A percentile compares a stretch with the other conserved stretches of the same genome.
phyloP scores from a whole-genome alignment of 2,888 invertebrate genomes.

The Nemotelus pantherinus region DNA sequence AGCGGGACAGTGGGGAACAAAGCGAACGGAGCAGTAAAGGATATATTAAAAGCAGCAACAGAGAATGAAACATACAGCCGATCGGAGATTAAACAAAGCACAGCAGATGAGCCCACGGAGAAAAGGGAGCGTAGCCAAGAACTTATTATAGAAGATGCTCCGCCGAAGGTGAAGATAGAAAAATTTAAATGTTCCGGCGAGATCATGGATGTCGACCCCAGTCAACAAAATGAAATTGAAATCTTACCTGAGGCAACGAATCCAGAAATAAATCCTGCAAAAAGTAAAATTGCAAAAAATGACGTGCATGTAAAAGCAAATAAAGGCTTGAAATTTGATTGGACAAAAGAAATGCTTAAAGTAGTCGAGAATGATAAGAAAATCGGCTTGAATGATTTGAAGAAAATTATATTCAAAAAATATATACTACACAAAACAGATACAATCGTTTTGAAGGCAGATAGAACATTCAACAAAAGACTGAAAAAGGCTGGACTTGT shows the following conservation, averaged over 20 bases:
- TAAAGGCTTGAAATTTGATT: constrained; percentile 44
- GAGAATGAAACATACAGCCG: constrained; percentile 47
- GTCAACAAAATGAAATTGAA: neutral
- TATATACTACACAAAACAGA: constrained; percentile 67
- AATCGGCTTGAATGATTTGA: constrained; percentile 76
- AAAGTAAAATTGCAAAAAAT: too few relatives aligned
- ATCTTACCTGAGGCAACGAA: neutral
- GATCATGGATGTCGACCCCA: neutral
- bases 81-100: neutral
- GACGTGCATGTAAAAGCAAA: constrained; percentile 62
- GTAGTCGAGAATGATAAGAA: constrained; percentile 66
- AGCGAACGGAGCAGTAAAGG: neutral
- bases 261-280: too few relatives aligned
- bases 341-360: constrained; percentile 46
- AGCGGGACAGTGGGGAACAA: neutral
- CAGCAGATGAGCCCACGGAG: neutral
- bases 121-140: neutral
- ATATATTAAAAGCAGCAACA: too few relatives aligned
- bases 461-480: constrained; percentile 77
- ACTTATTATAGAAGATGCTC: constrained; percentile 57
- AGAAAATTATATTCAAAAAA: constrained; percentile 78
- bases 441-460: constrained; percentile 69
- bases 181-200: neutral
- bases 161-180: constrained; percentile 45
- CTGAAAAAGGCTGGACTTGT: constrained; percentile 74